Evolutionary conservation across 1,140 invertebrate species (phyloP).

Genomic region (Meloidogyne hapla): DNA sequence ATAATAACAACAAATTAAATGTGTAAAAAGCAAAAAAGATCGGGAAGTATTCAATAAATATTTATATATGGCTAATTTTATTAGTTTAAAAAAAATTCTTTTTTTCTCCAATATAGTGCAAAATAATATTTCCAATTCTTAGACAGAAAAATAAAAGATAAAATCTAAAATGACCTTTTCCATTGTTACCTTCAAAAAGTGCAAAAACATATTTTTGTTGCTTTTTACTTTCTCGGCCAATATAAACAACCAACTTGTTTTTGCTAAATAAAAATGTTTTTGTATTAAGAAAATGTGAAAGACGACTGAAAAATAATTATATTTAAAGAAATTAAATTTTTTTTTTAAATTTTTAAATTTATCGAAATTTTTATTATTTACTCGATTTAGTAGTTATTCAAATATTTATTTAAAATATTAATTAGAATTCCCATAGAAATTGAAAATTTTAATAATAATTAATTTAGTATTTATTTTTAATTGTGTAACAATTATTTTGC

Average conservation of each 20-base stretch:
- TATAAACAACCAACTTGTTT: background rate
- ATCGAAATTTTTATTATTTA: too few relatives aligned
- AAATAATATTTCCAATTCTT: constrained; percentile 6
- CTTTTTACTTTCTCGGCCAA: background rate
- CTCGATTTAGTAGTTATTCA: too few relatives aligned
- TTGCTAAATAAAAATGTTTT: background rate
- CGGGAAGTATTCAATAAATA: too few relatives aligned
- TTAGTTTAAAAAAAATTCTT: too few relatives aligned
- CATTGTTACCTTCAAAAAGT: background rate
- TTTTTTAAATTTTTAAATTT: background rate
- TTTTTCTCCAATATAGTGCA: background rate
- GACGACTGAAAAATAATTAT: background rate
- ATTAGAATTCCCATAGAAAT: too few relatives aligned
- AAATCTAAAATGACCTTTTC: background rate
- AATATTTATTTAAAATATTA: too few relatives aligned
- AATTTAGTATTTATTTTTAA: too few relatives aligned
- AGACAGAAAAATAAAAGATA: background rate
- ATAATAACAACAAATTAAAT: too few relatives aligned
- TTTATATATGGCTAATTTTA: too few relatives aligned
- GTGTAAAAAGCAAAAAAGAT: too few relatives aligned
- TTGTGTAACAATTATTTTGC: too few relatives aligned
- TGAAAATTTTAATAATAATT: too few relatives aligned
- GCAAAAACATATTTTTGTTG: background rate
- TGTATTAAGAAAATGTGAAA: background rate
- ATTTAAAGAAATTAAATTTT: background rate